Evolutionary conservation across 1,140 invertebrate species (phyloP).

Genomic region (Trachymyrmex septentrionalis): DNA sequence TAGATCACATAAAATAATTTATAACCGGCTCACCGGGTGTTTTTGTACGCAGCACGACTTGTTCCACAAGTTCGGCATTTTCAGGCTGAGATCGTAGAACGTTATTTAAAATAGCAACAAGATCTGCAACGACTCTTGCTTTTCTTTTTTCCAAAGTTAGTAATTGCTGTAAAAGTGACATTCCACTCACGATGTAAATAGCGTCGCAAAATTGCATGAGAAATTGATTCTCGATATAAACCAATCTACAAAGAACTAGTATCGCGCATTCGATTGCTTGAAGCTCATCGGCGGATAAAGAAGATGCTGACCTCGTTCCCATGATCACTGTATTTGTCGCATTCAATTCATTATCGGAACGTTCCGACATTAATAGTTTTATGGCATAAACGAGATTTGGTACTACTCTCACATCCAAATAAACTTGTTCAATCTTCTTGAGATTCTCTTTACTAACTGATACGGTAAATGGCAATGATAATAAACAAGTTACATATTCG

Average conservation of each 20-base stretch:
- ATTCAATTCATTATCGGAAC: slow-evolving; percentile 57
- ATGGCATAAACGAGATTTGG: slow-evolving; percentile 92
- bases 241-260: slow-evolving; percentile 91
- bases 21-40: slow-evolving; percentile 65
- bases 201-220: slow-evolving; percentile 93
- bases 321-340: slow-evolving; percentile 77
- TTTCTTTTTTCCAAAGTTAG: slow-evolving; percentile 88
- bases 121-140: slow-evolving; percentile 88
- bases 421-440: slow-evolving; percentile 89
- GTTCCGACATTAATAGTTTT: slow-evolving; percentile 87
- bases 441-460: slow-evolving; percentile 86
- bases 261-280: slow-evolving; percentile 89
- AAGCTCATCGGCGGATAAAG: slow-evolving; percentile 88
- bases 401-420: slow-evolving; percentile 91
- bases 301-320: slow-evolving; percentile 84
- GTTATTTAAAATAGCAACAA: slow-evolving; percentile 91
- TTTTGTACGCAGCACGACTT: slow-evolving; percentile 86
- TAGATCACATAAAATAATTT: neutral
- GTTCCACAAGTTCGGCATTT: slow-evolving; percentile 91
- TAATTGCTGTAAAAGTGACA: slow-evolving; percentile 81
- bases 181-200: slow-evolving; percentile 89
- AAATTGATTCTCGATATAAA: slow-evolving; percentile 90
- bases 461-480: slow-evolving; percentile 91
- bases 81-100: slow-evolving; percentile 91
- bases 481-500: slow-evolving; percentile 90